Base-by-base conservation (phyloP, 2,888 invertebrate genomes). In the Rhagophthalmus giganteus region DNA sequence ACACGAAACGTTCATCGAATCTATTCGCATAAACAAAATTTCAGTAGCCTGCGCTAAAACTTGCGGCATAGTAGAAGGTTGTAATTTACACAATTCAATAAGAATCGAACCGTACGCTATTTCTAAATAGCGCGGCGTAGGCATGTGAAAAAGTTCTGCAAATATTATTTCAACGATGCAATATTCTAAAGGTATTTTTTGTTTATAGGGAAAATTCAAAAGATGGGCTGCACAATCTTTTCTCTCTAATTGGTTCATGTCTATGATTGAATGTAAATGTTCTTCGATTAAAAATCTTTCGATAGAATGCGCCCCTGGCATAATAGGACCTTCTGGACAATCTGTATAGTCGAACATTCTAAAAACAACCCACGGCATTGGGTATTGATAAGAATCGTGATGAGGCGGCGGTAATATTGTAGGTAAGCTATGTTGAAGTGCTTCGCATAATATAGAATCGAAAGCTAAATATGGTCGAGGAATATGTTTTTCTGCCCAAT, bases 331-430 rank as follows among this genome's bases (percentile, higher is more conserved):
- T 73, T 96, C 96, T 0, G 97, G 96, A 63, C 97, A 96, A 76
- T 99, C 99, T 0, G 97, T 96, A 73, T 98, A 96, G 74, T 98
- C 98, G 77, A 99, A 99, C 86, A 99, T 90, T 28, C 93, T 83
- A 75, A 95, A 98, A 15, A 97, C 88, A 1, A 94, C 94, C 70
- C 88, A 85, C 0, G 99, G 99, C 82, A 95, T 87, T 0, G 98
- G 98, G 76, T 99, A 99, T 13, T 82, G 79, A 68, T 88, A 90
- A 1, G 86, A 84, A 57, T 94, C 92, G 69, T 94, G 89, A 77
- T 98, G 97, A 0, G 94, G 90, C 2, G 97, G 96, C 7, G 96
- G 92, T 67, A 90, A 79, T 70, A 98, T 90, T 47, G 86, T 81
- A 2, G 95, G 96, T 57, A 99, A 79, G 69, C 93, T 94, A 71